Evolutionary conservation across 2,113 vertebrate genomes (phyloP), one percentile per base, ranked within the genome.

Genomic region (Pyrgilauda ruficollis): DNA sequence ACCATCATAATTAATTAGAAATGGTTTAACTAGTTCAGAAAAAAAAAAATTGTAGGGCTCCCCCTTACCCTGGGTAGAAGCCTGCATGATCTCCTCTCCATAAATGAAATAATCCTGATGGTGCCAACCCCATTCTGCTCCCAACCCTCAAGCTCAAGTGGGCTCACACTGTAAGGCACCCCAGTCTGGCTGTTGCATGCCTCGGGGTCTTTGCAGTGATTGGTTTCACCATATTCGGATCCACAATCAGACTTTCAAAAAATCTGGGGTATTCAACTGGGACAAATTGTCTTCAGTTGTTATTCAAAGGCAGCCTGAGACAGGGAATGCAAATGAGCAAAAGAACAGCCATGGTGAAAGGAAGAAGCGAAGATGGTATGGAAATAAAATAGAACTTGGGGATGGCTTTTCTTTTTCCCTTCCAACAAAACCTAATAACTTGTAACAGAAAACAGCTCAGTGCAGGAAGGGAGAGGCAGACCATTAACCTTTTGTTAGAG

Each of bases 1-100:
- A 86, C 85, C 85, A 89, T 90, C 59, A 53, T 61, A 97, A 96
- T 96, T 96, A 94, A 95, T 93, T 94, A 92, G 87, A 84, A 73
- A 92, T 96, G 90, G 73, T 95, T 95, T 91, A 78, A 95, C 47
- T 55, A 72, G 41, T 92, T 90, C 18, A 78, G 73, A 92, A 92
- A 92, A 90, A 59, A 14, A 35, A 75, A 37, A 37, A 37, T 37
- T 84, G 30, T 86, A 66, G 35, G 49, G 23, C 18, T 70, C 22
- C 55, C 30, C 9, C 20, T 56, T 56, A 50, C 23, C 46, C 55
- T 75, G 83, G 33, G 39, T 86, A 78, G 80, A 62, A 69, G 61
- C 15, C 31, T 85, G 21, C 6, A 13, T 74, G 64, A 78, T 89
- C 87, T 84, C 26, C 47, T 80, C 44, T 75, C 90, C 49, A 53